These are phyloP conservation scores for Tineola bisselliella DNA, from an alignment of 2,888 invertebrate genomes.

Conservation along the genomic window DNA sequence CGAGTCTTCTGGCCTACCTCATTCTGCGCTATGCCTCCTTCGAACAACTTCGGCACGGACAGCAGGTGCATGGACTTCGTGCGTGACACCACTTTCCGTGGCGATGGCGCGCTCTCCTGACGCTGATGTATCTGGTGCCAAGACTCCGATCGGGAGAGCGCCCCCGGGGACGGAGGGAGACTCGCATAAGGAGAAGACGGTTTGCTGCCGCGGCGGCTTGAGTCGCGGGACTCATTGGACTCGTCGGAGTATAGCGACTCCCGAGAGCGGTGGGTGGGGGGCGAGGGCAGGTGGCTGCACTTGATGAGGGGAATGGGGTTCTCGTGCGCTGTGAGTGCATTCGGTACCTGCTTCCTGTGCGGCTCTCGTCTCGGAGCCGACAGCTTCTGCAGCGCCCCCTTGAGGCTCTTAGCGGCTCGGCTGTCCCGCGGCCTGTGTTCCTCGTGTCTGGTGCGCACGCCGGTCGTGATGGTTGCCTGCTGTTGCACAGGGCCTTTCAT, in stretches of 20 bases:
- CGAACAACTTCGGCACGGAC: constrained; percentile 80
- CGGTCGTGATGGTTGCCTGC: constrained; percentile 72
- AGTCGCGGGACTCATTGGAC: constrained; percentile 41
- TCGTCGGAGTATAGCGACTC: constrained; percentile 17
- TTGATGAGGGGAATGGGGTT: constrained; percentile 26
- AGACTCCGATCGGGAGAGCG: constrained; percentile 78
- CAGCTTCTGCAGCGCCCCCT: constrained; percentile 67
- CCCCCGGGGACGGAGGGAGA: constrained; percentile 28
- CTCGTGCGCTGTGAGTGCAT: constrained; percentile 21
- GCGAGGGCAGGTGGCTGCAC: constrained; percentile 10
- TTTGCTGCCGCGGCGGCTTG: constrained; percentile 21
- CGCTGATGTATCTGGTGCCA: constrained; percentile 78
- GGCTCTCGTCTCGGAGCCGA: constrained; percentile 40
- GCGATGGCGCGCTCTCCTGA: constrained; percentile 42
- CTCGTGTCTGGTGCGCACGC: constrained; percentile 67
- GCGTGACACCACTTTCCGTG: constrained; percentile 55
- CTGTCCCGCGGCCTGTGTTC: constrained; percentile 43
- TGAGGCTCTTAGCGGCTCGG: constrained; percentile 57
- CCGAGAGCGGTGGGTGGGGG: neutral
- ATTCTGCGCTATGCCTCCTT: constrained; percentile 78
- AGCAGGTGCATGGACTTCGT: constrained; percentile 81
- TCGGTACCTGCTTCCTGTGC: constrained; percentile 26
- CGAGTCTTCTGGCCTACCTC: constrained; percentile 75
- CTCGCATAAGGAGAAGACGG: constrained; percentile 20
- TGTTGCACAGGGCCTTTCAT: constrained; percentile 80